Evolutionary conservation across 2,888 invertebrate species (phyloP), one percentile per base, ranked within the genome.

Genomic region (Apamea monoglypha): DNA sequence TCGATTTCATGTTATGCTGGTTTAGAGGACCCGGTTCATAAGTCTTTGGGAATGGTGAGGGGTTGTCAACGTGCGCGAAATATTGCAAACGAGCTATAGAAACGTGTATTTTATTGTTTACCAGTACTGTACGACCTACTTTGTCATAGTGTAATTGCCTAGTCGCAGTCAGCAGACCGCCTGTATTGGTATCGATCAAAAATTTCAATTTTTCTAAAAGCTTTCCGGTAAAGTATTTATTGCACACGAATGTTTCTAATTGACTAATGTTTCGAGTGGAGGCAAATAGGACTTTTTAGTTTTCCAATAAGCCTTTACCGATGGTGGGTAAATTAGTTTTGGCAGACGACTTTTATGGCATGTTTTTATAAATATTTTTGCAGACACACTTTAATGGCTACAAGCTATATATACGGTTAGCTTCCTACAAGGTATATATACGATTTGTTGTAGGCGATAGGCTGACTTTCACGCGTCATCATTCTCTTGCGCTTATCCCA

Each of bases 81-180:
- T 90, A 90, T 88, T 86, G 87, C 85, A 81, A 89, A 83, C 82
- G 81, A 82, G 81, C 76, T 73, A 81, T 74, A 78, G 81, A 75
- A 71, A 64, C 32, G 79, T 78, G 76, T 89, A 82, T 86, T 88
- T 89, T 88, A 86, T 88, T 89, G 87, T 89, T 87, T 85, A 80
- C 75, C 53, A 40, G 63, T 82, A 66, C 40, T 32, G 53, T 67
- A 76, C 40, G 75, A 84, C 40, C 14, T 78, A 78, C 56, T 84
- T 82, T 84, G 75, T 79, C 70, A 80, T 32, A 40, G 53, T 64
- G 25, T 78, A 78, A 83, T 85, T 85, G 79, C 29, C 16, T 53
- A 56, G 44, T 32, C 7, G 29, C 7, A 36, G 36, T 66, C 7
- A 14, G 5, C 1, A 18, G 36, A 47, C 29, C 18, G 59, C 7